These are phyloP conservation scores for Solen grandis DNA, from an alignment of 1,140 invertebrate genomes.

Conservation along the genomic window DNA sequence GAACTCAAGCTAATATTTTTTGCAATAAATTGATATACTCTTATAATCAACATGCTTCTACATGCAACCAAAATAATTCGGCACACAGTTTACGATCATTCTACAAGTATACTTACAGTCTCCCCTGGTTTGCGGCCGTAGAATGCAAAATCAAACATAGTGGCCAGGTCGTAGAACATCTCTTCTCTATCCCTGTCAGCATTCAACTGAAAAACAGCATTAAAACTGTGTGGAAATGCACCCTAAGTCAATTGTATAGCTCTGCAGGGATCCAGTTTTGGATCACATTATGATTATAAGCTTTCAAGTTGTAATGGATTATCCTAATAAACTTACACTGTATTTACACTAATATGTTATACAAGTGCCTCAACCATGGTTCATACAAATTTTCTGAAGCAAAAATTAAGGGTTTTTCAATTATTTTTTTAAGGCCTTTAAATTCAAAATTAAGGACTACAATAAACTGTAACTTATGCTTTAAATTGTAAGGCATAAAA, in stretches of 20 bases:
- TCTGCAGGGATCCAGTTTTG: too few species aligned
- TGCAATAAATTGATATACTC: slow-evolving; percentile 1
- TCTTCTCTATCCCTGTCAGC: slow-evolving; percentile 73
- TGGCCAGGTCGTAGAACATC: slow-evolving; percentile 72
- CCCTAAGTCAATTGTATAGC: neutral
- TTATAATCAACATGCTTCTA: neutral
- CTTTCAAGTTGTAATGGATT: too few species aligned
- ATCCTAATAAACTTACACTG: too few species aligned
- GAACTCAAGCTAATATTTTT: neutral
- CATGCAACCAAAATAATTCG: slow-evolving; percentile 15
- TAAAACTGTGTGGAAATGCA: neutral
- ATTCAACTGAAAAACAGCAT: slow-evolving; percentile 68
- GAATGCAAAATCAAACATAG: slow-evolving; percentile 70
- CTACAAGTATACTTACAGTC: slow-evolving; percentile 33
- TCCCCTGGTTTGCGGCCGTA: slow-evolving; percentile 63
- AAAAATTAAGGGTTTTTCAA: too few species aligned
- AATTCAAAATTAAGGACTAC: too few species aligned
- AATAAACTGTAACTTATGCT: too few species aligned
- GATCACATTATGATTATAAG: too few species aligned
- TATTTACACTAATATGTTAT: too few species aligned
- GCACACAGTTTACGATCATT: neutral
- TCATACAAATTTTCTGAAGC: too few species aligned
- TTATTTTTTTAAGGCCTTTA: too few species aligned
- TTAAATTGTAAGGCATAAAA: too few species aligned
- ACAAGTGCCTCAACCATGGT: too few species aligned